Evolutionary conservation across 2,797 vertebrate genomes (phyloP).

Genomic region (Gymnodraco acuticeps): DNA sequence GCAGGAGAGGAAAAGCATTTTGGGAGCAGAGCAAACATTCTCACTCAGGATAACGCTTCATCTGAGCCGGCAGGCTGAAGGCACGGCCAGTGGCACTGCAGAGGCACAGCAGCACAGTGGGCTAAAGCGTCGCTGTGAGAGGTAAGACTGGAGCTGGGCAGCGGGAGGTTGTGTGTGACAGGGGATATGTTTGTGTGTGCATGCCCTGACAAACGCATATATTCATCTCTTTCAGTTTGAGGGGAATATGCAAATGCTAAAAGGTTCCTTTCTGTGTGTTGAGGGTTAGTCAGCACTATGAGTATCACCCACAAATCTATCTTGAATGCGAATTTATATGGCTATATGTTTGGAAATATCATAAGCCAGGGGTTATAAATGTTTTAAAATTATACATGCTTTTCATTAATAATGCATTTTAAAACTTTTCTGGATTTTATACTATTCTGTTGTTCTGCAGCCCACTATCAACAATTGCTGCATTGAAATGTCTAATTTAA

Average conservation of each 20-base stretch:
- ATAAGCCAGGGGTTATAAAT: neutral
- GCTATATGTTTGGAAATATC: neutral
- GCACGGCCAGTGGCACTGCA: conserved; percentile 70
- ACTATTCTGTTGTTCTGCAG: neutral
- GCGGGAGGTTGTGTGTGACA: neutral
- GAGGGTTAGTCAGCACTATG: conserved; percentile 2
- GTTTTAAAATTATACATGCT: neutral
- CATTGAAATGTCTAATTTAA: conserved; percentile 14
- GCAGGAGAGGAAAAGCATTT: conserved; percentile 21
- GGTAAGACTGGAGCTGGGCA: conserved; percentile 63
- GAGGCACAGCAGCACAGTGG: conserved; percentile 62
- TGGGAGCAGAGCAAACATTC: conserved; percentile 24
- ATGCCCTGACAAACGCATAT: neutral
- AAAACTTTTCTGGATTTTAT: conserved; percentile 10
- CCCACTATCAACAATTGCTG: neutral
- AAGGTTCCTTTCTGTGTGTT: conserved; percentile 3
- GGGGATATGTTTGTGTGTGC: conserved; percentile 19
- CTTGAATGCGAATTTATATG: neutral
- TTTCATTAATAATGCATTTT: neutral
- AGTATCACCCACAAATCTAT: neutral
- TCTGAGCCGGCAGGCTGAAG: conserved; percentile 63
- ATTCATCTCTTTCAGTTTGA: conserved; percentile 15
- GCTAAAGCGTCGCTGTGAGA: conserved; percentile 57
- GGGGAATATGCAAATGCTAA: conserved; percentile 6
- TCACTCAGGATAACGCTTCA: conserved; percentile 68